A percentile compares a stretch with the other conserved stretches of the same genome.
Conservation (phyloP, 1,140 invertebrate species). For the Drosophila subpulchrella region DNA sequence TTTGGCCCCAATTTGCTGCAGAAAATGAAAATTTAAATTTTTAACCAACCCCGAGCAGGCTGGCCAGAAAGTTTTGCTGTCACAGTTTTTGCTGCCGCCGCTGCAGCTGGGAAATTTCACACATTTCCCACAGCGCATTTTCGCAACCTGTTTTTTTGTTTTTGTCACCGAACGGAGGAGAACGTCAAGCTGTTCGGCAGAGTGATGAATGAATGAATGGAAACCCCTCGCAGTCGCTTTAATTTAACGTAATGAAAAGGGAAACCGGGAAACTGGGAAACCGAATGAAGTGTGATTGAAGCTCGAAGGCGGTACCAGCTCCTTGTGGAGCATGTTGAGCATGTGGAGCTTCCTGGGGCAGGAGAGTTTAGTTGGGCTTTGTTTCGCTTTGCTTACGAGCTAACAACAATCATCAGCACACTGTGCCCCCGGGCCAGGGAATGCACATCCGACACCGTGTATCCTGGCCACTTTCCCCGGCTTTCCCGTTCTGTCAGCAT, state of each 20-base stretch:
- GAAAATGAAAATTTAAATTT: slow-evolving; percentile 83
- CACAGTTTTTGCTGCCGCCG: slow-evolving; percentile 41
- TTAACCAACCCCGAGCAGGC: slow-evolving; percentile 69
- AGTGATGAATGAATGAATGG: slow-evolving; percentile 67
- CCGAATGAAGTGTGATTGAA: slow-evolving; percentile 57
- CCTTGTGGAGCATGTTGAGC: not conserved
- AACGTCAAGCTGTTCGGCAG: slow-evolving; percentile 37
- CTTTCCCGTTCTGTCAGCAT: slow-evolving; percentile 49
- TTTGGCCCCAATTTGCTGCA: slow-evolving; percentile 65
- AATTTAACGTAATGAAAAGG: slow-evolving; percentile 70
- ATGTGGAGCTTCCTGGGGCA: slow-evolving; percentile 15
- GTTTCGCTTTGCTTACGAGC: slow-evolving; percentile 36
- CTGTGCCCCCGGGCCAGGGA: slow-evolving; percentile 34
- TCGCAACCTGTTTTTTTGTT: slow-evolving; percentile 51
- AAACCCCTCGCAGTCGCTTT: slow-evolving; percentile 44
- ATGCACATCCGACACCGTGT: slow-evolving; percentile 72
- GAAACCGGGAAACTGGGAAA: slow-evolving; percentile 14
- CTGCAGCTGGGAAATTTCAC: slow-evolving; percentile 77
- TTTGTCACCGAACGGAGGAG: slow-evolving; percentile 66
- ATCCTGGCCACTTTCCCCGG: slow-evolving; percentile 42
- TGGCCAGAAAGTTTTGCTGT: slow-evolving; percentile 56
- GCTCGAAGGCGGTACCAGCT: slow-evolving; percentile 5
- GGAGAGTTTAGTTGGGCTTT: slow-evolving; percentile 37
- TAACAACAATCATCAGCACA: slow-evolving; percentile 49
- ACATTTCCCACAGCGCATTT: slow-evolving; percentile 76